Percentiles rank a stretch among this genome's conserved stretches.
Evolutionary conservation across 2,113 vertebrate species (phyloP).

Genomic region (Protobothrops flavoviridis): DNA sequence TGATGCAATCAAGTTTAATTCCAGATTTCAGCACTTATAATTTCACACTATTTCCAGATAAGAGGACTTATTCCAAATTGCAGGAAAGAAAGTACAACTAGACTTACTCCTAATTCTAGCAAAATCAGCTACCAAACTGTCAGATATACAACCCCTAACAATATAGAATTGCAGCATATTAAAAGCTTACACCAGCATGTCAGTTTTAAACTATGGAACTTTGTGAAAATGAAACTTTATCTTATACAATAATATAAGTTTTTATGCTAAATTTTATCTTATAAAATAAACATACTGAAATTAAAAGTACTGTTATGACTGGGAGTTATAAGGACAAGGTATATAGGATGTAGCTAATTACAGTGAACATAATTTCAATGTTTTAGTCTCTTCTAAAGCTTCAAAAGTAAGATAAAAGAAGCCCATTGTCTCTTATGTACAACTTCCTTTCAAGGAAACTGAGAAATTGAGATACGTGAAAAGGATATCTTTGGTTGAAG

Average conservation of each 20-base stretch:
- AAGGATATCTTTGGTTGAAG: not conserved
- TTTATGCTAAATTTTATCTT: not conserved
- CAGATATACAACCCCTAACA: rapidly evolving
- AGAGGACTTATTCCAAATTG: not conserved
- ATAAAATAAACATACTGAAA: not conserved
- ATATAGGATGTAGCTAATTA: not conserved
- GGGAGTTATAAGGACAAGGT: not conserved
- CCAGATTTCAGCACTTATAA: not conserved
- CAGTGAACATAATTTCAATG: not conserved
- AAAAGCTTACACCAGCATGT: not conserved
- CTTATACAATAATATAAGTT: not conserved
- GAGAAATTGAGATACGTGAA: not conserved
- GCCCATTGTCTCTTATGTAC: not conserved
- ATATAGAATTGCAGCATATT: rapidly evolving
- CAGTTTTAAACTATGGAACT: rapidly evolving
- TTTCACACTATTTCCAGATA: not conserved
- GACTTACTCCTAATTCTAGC: not conserved
- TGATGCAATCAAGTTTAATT: not conserved
- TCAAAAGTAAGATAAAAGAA: not conserved
- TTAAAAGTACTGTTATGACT: not conserved
- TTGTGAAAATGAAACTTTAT: rapidly evolving
- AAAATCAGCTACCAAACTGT: rapidly evolving
- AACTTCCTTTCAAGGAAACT: not conserved
- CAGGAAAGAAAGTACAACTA: not conserved
- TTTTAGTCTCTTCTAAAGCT: not conserved